Conservation (phyloP, 2,888 invertebrate species). For the Erynnis tages region DNA sequence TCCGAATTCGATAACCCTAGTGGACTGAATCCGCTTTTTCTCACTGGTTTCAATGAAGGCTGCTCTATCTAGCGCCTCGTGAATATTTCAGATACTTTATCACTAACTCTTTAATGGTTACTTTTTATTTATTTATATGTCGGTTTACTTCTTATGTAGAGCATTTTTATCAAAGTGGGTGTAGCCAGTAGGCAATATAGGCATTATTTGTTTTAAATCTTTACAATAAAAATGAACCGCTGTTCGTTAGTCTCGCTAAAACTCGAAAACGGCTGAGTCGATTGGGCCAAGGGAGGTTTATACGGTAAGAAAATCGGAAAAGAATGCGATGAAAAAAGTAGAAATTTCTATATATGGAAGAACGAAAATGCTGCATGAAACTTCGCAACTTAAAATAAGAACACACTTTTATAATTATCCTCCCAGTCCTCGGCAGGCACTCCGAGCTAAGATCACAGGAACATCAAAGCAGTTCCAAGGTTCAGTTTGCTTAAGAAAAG, state of each 20-base stretch:
- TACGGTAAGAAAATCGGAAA: no score
- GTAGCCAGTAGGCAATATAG: not conserved
- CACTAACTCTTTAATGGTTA: conserved; percentile 10
- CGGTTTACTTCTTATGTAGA: not conserved
- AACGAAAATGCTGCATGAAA: no score
- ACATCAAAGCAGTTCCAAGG: conserved; percentile 11
- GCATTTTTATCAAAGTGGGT: not conserved
- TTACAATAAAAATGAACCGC: no score
- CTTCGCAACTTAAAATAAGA: no score
- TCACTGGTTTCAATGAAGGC: conserved; percentile 31
- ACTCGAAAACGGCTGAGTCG: no score
- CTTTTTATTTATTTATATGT: not conserved
- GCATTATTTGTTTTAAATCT: no score
- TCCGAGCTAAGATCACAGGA: not conserved
- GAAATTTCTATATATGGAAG: no score
- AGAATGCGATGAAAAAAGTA: no score
- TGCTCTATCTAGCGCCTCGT: conserved; percentile 24
- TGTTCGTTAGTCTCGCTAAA: no score
- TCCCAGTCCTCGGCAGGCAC: not conserved
- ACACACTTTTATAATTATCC: no score
- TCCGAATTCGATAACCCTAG: conserved; percentile 4
- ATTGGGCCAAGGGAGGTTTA: no score
- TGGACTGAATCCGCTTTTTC: conserved; percentile 4
- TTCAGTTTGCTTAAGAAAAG: not conserved
- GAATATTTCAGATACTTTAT: conserved; percentile 29